phyloP scores from a whole-genome alignment of 2,113 vertebrate genomes.

The Hiodon tergisus region DNA sequence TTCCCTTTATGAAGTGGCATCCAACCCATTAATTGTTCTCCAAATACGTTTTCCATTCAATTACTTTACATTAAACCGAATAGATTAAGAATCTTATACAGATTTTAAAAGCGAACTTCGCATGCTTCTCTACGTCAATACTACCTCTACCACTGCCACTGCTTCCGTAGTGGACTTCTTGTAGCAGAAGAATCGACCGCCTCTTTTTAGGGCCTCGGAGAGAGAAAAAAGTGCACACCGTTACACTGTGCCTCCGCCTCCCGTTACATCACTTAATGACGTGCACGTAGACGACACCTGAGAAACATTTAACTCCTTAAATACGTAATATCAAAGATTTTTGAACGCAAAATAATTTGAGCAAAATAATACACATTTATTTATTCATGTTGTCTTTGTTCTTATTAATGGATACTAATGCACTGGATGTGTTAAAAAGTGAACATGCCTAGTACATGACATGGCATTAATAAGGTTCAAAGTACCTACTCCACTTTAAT shows the following conservation, averaged over 20 bases:
- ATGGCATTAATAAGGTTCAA: too few relatives aligned
- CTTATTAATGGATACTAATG: background rate
- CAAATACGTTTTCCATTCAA: background rate
- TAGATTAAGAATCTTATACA: background rate
- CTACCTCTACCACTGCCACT: background rate
- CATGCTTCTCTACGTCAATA: background rate
- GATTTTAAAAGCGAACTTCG: background rate
- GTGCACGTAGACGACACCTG: slow-evolving; percentile 10
- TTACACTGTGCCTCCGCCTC: slow-evolving; percentile 2
- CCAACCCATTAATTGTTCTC: background rate
- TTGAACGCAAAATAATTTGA: background rate
- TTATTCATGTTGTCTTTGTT: background rate
- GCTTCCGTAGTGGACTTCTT: background rate
- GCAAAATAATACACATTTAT: background rate
- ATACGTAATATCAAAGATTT: background rate
- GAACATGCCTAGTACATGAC: too few relatives aligned
- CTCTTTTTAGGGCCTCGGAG: background rate
- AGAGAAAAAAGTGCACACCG: slow-evolving; percentile 6
- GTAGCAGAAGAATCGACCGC: background rate
- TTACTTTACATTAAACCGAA: background rate
- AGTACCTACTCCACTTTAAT: too few relatives aligned
- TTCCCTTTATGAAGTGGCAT: background rate
- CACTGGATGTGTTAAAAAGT: too few relatives aligned
- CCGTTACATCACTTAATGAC: slow-evolving; percentile 12
- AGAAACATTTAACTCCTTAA: slow-evolving; percentile 15